phyloP scores from a whole-genome alignment of 2,888 invertebrate species.

The Cryptophagus acutangulus region DNA sequence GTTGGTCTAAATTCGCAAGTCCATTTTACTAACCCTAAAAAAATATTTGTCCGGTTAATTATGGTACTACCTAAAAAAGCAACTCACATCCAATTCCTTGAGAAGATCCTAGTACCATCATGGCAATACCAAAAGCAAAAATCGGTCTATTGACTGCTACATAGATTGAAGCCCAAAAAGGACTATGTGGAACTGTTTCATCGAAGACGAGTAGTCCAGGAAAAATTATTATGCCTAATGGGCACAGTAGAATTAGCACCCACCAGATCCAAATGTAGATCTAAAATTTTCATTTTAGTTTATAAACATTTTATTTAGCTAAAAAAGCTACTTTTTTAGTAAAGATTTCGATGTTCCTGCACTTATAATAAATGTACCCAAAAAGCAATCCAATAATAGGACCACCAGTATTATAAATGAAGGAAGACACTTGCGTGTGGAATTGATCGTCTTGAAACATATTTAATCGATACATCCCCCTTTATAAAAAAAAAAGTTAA shows the following conservation, averaged over 20 bases:
- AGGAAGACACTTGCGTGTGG: background rate
- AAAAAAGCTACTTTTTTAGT: slow-evolving; percentile 26
- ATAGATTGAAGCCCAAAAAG: slow-evolving; percentile 8
- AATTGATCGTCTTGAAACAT: slow-evolving; percentile 10
- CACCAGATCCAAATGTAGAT: background rate
- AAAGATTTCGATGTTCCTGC: slow-evolving; percentile 17
- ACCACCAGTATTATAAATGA: slow-evolving; percentile 7
- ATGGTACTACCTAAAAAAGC: background rate
- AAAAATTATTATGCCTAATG: slow-evolving; percentile 2
- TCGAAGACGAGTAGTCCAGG: background rate
- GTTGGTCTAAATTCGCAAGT: slow-evolving; percentile 20
- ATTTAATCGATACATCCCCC: background rate
- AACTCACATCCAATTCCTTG: slow-evolving; percentile 15
- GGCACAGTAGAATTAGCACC: background rate
- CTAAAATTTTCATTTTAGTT: background rate
- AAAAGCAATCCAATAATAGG: slow-evolving; percentile 8
- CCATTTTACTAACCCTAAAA: slow-evolving; percentile 16
- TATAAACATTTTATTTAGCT: background rate
- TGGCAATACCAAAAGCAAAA: slow-evolving; percentile 16
- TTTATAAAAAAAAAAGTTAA: background rate
- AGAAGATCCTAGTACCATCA: slow-evolving; percentile 15
- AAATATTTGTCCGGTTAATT: background rate
- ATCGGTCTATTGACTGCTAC: slow-evolving; percentile 4
- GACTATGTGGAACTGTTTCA: background rate
- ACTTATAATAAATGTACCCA: slow-evolving; percentile 26